These are phyloP conservation scores for Onychomys leucogaster DNA, from an alignment of 2,797 vertebrate genomes.

Conservation along the genomic window DNA sequence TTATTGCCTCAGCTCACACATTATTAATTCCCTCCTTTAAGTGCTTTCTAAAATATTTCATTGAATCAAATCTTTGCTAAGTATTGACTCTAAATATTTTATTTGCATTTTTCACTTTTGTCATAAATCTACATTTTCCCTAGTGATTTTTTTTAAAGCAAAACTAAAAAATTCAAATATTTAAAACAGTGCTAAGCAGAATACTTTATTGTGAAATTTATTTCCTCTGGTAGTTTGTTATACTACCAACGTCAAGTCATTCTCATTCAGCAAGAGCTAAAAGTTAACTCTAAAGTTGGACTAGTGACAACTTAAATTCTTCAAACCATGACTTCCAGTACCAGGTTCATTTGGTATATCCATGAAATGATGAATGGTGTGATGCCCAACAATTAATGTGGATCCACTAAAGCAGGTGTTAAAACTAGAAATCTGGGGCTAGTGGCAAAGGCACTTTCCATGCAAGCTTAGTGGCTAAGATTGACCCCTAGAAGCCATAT, in stretches of 20 bases:
- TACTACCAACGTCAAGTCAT: background rate
- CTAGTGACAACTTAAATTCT: background rate
- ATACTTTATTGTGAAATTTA: background rate
- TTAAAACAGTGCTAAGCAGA: slow-evolving; percentile 10
- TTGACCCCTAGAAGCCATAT: background rate
- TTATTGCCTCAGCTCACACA: background rate
- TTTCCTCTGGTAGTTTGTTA: background rate
- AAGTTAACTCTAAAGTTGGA: background rate
- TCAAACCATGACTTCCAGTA: background rate
- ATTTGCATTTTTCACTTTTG: background rate
- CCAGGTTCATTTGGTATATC: background rate
- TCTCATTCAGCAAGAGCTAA: background rate
- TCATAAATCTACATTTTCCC: slow-evolving; percentile 8
- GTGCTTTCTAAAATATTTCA: slow-evolving; percentile 22
- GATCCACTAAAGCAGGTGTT: background rate
- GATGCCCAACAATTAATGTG: background rate
- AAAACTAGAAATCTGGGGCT: background rate
- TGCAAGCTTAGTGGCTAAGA: too few relatives aligned
- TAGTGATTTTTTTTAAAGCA: slow-evolving; percentile 11
- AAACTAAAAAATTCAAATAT: slow-evolving; percentile 1
- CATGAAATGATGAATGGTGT: background rate
- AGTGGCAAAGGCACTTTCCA: too few relatives aligned
- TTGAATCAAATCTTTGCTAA: slow-evolving; percentile 41
- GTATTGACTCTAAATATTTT: slow-evolving; percentile 44
- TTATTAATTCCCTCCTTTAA: slow-evolving; percentile 13